Conservation (phyloP, 2,797 vertebrate genomes). For the Crenuchus spilurus region DNA sequence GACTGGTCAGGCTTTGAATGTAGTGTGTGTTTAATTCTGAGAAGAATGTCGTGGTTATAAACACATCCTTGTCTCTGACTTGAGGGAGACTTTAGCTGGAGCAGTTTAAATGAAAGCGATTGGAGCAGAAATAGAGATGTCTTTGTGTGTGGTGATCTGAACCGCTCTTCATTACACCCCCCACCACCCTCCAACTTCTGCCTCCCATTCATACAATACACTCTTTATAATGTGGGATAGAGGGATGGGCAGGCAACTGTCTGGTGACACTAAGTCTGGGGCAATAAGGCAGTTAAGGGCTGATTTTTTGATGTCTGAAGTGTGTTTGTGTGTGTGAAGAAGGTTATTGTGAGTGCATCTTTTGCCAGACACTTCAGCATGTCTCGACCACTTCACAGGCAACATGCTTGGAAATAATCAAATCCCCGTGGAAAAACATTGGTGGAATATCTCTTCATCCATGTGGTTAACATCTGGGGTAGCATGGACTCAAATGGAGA, state of each 20-base stretch:
- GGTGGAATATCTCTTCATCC: not conserved
- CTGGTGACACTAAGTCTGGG: conserved; percentile 30
- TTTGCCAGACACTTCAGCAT: not conserved
- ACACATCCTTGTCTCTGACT: conserved; percentile 17
- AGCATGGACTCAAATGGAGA: not conserved
- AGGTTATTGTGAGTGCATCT: not conserved
- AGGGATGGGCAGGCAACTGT: conserved; percentile 1
- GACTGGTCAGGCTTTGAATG: too few species aligned
- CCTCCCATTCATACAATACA: conserved; percentile 41
- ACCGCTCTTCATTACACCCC: conserved; percentile 33
- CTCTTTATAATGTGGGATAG: conserved; percentile 40
- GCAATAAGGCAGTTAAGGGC: conserved; percentile 24
- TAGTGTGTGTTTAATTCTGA: conserved; percentile 1
- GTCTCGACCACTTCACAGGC: too few species aligned
- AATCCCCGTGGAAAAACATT: too few species aligned
- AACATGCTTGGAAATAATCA: too few species aligned
- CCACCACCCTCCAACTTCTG: conserved; percentile 15
- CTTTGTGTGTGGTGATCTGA: conserved; percentile 41
- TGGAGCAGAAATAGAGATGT: conserved; percentile 31
- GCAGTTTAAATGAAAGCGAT: conserved; percentile 33
- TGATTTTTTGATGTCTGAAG: conserved; percentile 4
- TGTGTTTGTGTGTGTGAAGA: conserved; percentile 3
- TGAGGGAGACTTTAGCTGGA: conserved; percentile 19
- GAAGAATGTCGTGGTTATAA: not conserved
- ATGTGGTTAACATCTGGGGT: not conserved